Evolutionary conservation across 2,797 vertebrate genomes (phyloP).

Genomic region (Pempheris klunzingeri): DNA sequence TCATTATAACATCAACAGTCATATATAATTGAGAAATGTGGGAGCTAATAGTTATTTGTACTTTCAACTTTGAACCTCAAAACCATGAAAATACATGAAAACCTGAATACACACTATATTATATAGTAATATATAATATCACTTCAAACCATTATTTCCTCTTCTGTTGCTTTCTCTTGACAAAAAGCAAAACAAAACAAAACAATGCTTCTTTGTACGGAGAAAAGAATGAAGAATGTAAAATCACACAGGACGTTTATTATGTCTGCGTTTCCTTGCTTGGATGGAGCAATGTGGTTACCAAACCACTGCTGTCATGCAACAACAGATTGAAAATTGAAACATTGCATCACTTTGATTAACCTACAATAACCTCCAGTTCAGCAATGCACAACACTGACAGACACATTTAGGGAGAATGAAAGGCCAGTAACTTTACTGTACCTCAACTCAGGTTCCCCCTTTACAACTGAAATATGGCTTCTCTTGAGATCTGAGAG

Average conservation of each 20-base stretch:
- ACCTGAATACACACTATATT: background rate
- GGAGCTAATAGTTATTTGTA: background rate
- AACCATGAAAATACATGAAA: background rate
- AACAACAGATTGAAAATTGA: background rate
- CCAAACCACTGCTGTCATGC: background rate
- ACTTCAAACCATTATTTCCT: background rate
- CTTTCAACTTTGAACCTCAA: background rate
- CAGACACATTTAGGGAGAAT: background rate
- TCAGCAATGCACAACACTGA: background rate
- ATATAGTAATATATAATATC: too few species aligned
- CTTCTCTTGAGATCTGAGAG: background rate
- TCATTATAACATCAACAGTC: background rate
- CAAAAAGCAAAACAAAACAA: background rate
- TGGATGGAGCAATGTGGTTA: background rate
- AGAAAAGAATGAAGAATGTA: background rate
- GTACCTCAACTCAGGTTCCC: background rate
- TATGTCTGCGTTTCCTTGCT: background rate
- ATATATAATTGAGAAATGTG: background rate
- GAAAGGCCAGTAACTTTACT: background rate
- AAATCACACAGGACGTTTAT: background rate
- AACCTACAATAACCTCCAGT: background rate
- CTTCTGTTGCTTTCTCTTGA: background rate
- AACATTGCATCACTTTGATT: background rate
- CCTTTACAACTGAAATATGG: conserved; percentile 6
- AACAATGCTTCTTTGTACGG: background rate